Evolutionary conservation across 2,888 invertebrate species (phyloP).

Genomic region (Lithophane ornitopus): DNA sequence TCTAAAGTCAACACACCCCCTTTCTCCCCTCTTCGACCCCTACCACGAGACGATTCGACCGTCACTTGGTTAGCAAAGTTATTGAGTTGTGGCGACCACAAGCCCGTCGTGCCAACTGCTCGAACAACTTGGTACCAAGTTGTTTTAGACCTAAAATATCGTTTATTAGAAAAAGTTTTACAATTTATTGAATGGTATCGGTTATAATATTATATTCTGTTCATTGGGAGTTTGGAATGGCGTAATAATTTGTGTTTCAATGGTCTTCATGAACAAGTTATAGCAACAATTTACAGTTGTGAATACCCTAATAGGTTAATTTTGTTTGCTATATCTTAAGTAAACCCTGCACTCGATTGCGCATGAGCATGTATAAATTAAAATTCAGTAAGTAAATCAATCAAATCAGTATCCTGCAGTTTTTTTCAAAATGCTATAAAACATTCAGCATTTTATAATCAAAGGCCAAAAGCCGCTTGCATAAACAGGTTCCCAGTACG

Average conservation of each 20-base stretch:
- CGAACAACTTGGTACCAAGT: conserved; percentile 63
- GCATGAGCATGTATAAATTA: too few species aligned
- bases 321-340: not conserved
- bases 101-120: conserved; percentile 63
- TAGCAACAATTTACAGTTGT: not conserved
- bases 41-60: conserved; percentile 58
- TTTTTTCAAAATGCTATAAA: too few species aligned
- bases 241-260: conserved; percentile 27
- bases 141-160: conserved; percentile 67
- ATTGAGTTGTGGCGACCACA: conserved; percentile 68
- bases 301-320: not conserved
- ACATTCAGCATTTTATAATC: too few species aligned
- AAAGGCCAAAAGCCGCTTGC: too few species aligned
- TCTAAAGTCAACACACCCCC: conserved; percentile 64
- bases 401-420: too few species aligned
- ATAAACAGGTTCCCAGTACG: too few species aligned
- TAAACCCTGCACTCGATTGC: not conserved
- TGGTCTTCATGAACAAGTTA: conserved; percentile 1
- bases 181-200: conserved; percentile 63
- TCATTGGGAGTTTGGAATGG: conserved; percentile 41
- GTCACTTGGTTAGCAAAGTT: conserved; percentile 70
- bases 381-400: too few species aligned
- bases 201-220: conserved; percentile 42
- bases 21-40: not conserved
- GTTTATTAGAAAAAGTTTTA: conserved; percentile 76